These are phyloP conservation scores for Anastrepha ludens DNA, from an alignment of 1,140 invertebrate species.

Conservation along the genomic window DNA sequence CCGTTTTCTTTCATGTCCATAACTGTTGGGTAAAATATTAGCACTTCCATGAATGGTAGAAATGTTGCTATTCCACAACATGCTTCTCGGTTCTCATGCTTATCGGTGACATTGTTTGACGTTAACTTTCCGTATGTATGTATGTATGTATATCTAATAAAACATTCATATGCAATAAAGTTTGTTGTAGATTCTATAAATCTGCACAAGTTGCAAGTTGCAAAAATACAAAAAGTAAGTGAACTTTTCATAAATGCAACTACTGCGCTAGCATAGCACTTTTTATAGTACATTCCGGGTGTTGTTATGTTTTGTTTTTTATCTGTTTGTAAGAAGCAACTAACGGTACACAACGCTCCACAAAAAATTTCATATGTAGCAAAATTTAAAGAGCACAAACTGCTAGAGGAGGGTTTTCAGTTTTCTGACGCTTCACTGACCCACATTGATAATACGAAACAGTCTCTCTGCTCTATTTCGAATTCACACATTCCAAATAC, in stretches of 20 bases:
- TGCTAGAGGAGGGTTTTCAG: not conserved
- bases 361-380: not conserved
- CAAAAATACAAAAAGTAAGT: not conserved
- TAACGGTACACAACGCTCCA: not conserved
- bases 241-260: slow-evolving; percentile 15
- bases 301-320: not conserved
- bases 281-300: too few relatives aligned
- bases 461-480: not conserved
- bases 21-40: too few relatives aligned
- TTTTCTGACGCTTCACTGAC: slow-evolving; percentile 43
- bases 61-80: not conserved
- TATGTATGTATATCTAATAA: not conserved
- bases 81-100: not conserved
- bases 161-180: slow-evolving; percentile 15
- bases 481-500: not conserved
- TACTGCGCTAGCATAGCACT: not conserved
- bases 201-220: not conserved
- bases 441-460: slow-evolving; percentile 51
- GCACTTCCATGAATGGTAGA: not conserved
- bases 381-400: not conserved
- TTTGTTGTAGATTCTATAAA: slow-evolving; percentile 17
- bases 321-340: not conserved
- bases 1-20: too few relatives aligned
- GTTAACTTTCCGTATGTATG: not conserved
- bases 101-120: not conserved